Conservation (phyloP, 2,797 vertebrate genomes). For the Gymnodraco acuticeps region DNA sequence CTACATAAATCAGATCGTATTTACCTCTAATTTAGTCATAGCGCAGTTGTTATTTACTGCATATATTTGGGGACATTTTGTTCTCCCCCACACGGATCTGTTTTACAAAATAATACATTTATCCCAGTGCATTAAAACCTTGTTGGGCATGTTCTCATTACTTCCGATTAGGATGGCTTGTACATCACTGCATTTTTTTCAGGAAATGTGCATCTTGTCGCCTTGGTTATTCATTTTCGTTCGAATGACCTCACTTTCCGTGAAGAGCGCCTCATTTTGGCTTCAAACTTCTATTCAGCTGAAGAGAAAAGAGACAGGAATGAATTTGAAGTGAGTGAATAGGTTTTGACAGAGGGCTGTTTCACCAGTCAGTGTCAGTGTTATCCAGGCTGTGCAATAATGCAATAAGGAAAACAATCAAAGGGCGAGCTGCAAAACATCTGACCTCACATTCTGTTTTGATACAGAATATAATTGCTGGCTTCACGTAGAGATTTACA, state of each 20-base stretch:
- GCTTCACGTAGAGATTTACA: constrained; percentile 45
- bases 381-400: constrained; percentile 53
- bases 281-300: constrained; percentile 62
- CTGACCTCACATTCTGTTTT: constrained; percentile 69
- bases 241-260: constrained; percentile 50
- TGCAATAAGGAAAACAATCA: constrained; percentile 73
- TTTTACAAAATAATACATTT: constrained; percentile 22
- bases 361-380: constrained; percentile 69
- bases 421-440: constrained; percentile 57
- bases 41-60: constrained; percentile 40
- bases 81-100: constrained; percentile 3
- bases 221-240: constrained; percentile 62
- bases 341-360: constrained; percentile 67
- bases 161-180: constrained; percentile 56
- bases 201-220: constrained; percentile 30
- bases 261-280: constrained; percentile 58
- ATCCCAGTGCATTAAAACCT: constrained; percentile 19
- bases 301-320: constrained; percentile 53
- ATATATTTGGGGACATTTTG: constrained; percentile 37
- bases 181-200: constrained; percentile 40
- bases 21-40: constrained; percentile 55
- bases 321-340: constrained; percentile 73
- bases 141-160: constrained; percentile 54
- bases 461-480: constrained; percentile 63
- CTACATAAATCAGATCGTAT: constrained; percentile 49